Conservation (phyloP, 2,797 vertebrate species). For the Eospalax fontanierii region DNA sequence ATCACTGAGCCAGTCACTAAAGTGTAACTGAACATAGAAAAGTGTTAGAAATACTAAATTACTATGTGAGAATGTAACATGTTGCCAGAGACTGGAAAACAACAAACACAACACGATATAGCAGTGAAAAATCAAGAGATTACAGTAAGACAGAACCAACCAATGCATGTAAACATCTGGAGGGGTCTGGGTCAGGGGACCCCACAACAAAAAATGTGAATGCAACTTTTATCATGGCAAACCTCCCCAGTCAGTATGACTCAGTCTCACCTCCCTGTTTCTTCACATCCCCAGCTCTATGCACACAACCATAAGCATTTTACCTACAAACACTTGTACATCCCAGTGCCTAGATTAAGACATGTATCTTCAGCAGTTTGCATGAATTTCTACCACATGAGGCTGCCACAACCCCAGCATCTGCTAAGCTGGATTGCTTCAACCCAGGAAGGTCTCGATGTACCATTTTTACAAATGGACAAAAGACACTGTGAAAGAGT, state of each 20-base stretch:
- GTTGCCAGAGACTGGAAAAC: not conserved
- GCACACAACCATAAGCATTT: not conserved
- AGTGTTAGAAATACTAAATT: not conserved
- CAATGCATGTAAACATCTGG: no score
- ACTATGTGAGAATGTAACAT: not conserved
- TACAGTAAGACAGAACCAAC: not conserved
- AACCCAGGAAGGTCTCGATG: not conserved
- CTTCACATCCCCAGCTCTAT: no score
- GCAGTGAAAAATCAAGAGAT: not conserved
- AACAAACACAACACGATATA: not conserved
- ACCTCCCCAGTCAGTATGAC: not conserved
- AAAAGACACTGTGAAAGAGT: not conserved
- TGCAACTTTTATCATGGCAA: not conserved
- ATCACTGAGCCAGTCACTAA: not conserved
- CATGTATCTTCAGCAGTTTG: not conserved
- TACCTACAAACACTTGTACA: not conserved
- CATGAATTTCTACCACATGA: not conserved
- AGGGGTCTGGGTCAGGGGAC: not conserved
- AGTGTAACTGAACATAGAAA: not conserved
- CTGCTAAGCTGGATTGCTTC: not conserved
- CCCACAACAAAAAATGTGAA: not conserved
- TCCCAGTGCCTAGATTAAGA: not conserved
- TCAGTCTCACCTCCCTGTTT: not conserved
- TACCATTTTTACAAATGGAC: not conserved
- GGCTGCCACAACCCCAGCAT: not conserved